A percentile compares a stretch with the other conserved stretches of the same genome.
phyloP scores from a whole-genome alignment of 1,140 invertebrate species.

The Drosophila trapezifrons region DNA sequence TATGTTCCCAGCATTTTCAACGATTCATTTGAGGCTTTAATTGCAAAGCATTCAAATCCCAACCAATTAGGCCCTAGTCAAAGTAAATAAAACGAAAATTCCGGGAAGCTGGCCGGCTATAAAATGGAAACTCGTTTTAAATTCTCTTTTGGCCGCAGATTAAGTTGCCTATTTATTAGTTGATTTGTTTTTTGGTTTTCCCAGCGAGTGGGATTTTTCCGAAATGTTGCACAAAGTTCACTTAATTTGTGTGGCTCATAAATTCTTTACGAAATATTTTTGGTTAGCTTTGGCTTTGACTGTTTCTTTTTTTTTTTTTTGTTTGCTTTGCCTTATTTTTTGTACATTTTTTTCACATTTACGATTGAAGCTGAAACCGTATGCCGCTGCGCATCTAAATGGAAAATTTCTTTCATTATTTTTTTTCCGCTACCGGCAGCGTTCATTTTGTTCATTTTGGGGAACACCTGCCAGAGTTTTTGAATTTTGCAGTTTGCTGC shows the following conservation, averaged over 20 bases:
- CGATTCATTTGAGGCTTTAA: conserved; percentile 37
- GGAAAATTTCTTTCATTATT: conserved; percentile 40
- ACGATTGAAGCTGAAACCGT: conserved; percentile 5
- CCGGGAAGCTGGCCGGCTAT: conserved; percentile 7
- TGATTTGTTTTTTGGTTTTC: conserved; percentile 23
- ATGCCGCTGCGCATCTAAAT: conserved; percentile 43
- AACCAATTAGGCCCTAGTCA: conserved; percentile 33
- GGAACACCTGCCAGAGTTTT: conserved; percentile 26
- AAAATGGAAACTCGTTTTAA: conserved; percentile 39
- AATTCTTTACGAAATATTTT: conserved; percentile 47
- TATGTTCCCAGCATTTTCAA: conserved; percentile 22
- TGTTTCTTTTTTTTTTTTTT: conserved; percentile 2
- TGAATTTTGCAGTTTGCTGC: conserved; percentile 17
- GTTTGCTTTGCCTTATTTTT: conserved; percentile 4
- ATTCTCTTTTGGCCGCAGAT: conserved; percentile 42
- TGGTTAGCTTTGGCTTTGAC: background rate
- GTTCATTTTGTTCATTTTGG: conserved; percentile 3
- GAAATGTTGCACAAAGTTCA: conserved; percentile 37
- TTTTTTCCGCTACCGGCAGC: conserved; percentile 8
- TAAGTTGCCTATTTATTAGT: conserved; percentile 42
- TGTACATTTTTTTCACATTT: conserved; percentile 20
- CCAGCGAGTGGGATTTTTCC: conserved; percentile 20
- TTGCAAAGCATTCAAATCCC: conserved; percentile 21
- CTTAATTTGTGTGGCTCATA: conserved; percentile 39
- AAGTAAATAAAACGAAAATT: conserved; percentile 43